phyloP scores from a whole-genome alignment of 1,140 invertebrate species.

The Stegodyphus dumicola region DNA sequence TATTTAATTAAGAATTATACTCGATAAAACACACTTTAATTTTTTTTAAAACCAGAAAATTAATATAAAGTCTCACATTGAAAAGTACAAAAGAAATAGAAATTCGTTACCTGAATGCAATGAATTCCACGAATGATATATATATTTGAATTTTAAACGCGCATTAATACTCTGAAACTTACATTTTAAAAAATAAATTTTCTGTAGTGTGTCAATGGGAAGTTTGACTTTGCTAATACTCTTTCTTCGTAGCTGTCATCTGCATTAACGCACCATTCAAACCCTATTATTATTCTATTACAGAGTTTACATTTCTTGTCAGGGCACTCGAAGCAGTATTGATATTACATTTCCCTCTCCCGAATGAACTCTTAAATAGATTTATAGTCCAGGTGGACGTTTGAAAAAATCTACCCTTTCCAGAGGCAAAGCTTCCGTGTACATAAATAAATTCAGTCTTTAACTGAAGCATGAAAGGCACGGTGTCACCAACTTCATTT shows the following conservation, averaged over 20 bases:
- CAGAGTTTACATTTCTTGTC: neutral
- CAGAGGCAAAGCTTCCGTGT: neutral
- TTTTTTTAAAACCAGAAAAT: too few relatives aligned
- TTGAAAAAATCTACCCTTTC: neutral
- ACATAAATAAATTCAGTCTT: conserved; percentile 58
- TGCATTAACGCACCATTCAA: conserved; percentile 2
- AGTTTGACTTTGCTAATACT: too few relatives aligned
- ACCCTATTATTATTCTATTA: conserved; percentile 32
- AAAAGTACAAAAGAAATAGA: too few relatives aligned
- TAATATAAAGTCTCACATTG: too few relatives aligned
- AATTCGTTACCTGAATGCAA: too few relatives aligned
- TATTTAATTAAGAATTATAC: too few relatives aligned
- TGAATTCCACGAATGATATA: too few relatives aligned
- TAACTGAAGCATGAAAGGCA: conserved; percentile 11
- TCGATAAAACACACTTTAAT: too few relatives aligned
- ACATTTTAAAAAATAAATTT: too few relatives aligned
- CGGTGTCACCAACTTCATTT: conserved; percentile 52
- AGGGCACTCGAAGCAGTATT: neutral
- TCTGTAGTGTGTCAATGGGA: too few relatives aligned
- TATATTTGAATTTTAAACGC: too few relatives aligned
- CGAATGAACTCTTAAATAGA: conserved; percentile 14
- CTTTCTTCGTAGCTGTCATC: neutral
- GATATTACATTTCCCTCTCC: neutral
- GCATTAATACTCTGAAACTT: too few relatives aligned
- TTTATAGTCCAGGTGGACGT: conserved; percentile 42